phyloP scores from a whole-genome alignment of 2,113 vertebrate genomes.

The Cathartes aura region DNA sequence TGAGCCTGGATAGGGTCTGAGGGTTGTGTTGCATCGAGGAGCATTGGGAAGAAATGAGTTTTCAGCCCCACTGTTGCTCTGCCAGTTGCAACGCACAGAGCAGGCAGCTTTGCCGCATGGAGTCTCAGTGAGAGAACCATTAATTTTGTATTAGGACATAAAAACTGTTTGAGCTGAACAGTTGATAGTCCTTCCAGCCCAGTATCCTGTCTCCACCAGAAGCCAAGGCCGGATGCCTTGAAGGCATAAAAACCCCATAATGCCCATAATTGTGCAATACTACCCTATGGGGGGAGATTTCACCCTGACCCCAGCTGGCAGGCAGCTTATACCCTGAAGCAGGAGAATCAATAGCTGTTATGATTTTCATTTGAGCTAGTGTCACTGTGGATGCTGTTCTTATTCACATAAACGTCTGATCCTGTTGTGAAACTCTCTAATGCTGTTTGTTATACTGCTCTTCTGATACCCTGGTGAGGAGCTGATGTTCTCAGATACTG shows the following conservation, averaged over 20 bases:
- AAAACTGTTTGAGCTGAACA: slow-evolving; percentile 52
- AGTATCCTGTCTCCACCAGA: slow-evolving; percentile 19
- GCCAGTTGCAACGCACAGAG: not conserved
- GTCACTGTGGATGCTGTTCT: not conserved
- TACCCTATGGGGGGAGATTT: slow-evolving; percentile 7
- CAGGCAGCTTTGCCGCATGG: not conserved
- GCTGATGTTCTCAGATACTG: not conserved
- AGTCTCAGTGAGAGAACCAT: slow-evolving; percentile 1
- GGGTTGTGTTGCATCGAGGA: not conserved
- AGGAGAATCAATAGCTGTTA: slow-evolving; percentile 41
- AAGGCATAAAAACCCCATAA: slow-evolving; percentile 57
- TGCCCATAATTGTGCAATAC: slow-evolving; percentile 18
- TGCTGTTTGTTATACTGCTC: not conserved
- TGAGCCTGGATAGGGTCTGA: not conserved
- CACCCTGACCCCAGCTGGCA: slow-evolving; percentile 26
- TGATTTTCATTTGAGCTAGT: not conserved
- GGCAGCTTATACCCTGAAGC: not conserved
- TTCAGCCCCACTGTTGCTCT: not conserved
- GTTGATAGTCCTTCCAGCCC: not conserved
- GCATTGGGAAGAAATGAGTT: not conserved
- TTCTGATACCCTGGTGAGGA: not conserved
- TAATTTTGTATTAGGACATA: slow-evolving; percentile 67
- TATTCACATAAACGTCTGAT: not conserved
- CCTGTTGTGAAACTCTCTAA: not conserved
- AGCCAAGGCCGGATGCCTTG: slow-evolving; percentile 14